Evolutionary conservation across 23 tunicate genomes (phyloP).

Genomic region (Aplidium turbinatum): DNA sequence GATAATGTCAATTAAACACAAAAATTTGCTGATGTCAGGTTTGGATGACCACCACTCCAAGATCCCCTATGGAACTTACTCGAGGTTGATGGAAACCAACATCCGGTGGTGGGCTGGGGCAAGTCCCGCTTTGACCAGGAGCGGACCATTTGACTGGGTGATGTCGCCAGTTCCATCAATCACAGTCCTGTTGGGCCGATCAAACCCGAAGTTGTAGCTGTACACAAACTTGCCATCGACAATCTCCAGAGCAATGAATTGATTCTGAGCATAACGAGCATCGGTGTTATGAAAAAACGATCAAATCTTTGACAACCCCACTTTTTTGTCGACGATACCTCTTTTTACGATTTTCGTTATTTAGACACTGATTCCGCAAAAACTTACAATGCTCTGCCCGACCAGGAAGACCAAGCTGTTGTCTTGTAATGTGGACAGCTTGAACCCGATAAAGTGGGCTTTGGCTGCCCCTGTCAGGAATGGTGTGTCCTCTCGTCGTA

Average conservation of each 20-base stretch:
- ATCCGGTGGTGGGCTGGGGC: constrained; percentile 17
- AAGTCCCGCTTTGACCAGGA: constrained; percentile 40
- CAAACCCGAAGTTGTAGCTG: constrained; percentile 80
- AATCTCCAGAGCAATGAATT: constrained; percentile 84
- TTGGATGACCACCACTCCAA: too few species aligned
- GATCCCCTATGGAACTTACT: constrained; percentile 28
- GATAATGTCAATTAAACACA: too few species aligned
- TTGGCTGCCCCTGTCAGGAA: neutral
- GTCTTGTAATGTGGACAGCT: constrained; percentile 46
- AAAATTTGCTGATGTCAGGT: too few species aligned
- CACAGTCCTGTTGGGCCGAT: constrained; percentile 39
- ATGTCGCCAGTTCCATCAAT: constrained; percentile 16
- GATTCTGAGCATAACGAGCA: constrained; percentile 39
- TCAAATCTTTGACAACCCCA: neutral
- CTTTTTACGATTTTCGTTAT: neutral
- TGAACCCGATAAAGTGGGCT: constrained; percentile 62
- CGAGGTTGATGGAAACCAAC: constrained; percentile 21
- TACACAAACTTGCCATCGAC: constrained; percentile 61
- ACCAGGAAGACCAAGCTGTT: constrained; percentile 59
- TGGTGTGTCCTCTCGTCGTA: constrained; percentile 27
- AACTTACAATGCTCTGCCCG: constrained; percentile 65
- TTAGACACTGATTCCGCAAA: neutral
- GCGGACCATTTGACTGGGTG: neutral
- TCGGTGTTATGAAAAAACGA: neutral
- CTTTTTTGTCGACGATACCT: neutral